phyloP scores from a whole-genome alignment of 1,140 invertebrate species.

The Hirudo medicinalis region DNA sequence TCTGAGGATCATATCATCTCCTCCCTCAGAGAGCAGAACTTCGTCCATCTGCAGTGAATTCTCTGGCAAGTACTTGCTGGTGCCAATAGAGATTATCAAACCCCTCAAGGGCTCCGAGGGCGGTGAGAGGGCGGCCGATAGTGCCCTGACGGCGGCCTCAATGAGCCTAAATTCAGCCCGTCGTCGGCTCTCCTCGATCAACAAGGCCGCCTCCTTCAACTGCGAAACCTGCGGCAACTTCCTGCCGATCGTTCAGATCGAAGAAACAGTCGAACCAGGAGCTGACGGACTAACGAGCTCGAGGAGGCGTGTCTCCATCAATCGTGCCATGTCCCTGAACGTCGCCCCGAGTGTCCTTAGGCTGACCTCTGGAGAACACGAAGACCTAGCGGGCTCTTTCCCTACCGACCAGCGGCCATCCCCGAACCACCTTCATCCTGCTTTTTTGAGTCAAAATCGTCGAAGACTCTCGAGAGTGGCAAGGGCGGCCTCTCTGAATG shows the following conservation, averaged over 20 bases:
- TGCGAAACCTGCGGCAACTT: conserved; percentile 15
- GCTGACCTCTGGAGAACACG: not conserved
- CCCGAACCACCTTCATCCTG: not conserved
- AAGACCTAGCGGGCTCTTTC: not conserved
- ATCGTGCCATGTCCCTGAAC: conserved; percentile 3
- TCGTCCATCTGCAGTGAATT: conserved; percentile 16
- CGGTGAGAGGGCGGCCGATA: not conserved
- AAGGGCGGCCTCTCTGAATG: not conserved
- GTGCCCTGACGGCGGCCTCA: not conserved
- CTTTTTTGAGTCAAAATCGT: not conserved
- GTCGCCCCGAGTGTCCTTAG: not conserved
- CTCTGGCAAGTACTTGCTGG: conserved; percentile 16
- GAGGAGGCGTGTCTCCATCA: conserved; percentile 3
- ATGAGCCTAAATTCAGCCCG: not conserved
- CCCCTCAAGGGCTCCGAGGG: not conserved
- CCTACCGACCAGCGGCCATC: not conserved
- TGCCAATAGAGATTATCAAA: conserved; percentile 15
- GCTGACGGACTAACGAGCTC: not conserved
- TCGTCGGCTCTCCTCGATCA: conserved; percentile 4
- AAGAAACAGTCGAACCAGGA: not conserved
- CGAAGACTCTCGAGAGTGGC: not conserved
- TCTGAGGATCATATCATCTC: conserved; percentile 3
- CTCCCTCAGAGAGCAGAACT: not conserved
- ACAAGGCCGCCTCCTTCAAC: conserved; percentile 11
- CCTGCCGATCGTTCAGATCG: conserved; percentile 16